phyloP scores from a whole-genome alignment of 2,113 vertebrate genomes.

The Notothenia coriiceps region DNA sequence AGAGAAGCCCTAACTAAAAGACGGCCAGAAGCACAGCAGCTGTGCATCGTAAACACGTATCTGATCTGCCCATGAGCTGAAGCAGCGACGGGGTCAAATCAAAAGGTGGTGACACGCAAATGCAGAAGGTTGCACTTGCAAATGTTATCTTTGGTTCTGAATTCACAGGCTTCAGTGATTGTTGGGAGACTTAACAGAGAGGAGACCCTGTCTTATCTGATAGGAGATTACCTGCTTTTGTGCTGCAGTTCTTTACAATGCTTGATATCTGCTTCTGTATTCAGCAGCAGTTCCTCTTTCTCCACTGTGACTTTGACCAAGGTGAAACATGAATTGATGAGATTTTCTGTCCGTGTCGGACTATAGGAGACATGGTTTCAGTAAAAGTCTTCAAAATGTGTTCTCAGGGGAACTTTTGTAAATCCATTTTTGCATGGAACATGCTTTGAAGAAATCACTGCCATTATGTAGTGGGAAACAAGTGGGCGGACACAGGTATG shows the following conservation, averaged over 20 bases:
- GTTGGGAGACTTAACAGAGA: conserved; percentile 37
- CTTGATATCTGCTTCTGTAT: conserved; percentile 50
- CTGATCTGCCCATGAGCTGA: not conserved
- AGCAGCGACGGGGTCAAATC: not conserved
- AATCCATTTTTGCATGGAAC: too few species aligned
- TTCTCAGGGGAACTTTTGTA: too few species aligned
- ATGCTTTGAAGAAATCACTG: too few species aligned
- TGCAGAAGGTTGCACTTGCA: not conserved
- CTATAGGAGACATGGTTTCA: not conserved
- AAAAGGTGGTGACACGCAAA: conserved; percentile 1
- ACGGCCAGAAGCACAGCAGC: conserved; percentile 23
- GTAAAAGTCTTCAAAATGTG: not conserved
- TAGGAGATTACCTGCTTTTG: conserved; percentile 38
- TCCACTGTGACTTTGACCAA: conserved; percentile 47
- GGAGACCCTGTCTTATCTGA: not conserved
- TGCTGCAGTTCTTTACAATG: conserved; percentile 33
- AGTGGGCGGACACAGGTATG: too few species aligned
- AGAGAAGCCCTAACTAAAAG: conserved; percentile 37
- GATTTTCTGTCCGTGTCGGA: conserved; percentile 7
- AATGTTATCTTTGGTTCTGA: conserved; percentile 7
- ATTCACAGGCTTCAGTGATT: conserved; percentile 2
- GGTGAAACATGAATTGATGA: conserved; percentile 46
- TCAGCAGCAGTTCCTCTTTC: conserved; percentile 45
- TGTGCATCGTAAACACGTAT: conserved; percentile 51
- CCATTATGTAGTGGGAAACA: too few species aligned